Evolutionary conservation across 2,888 invertebrate genomes (phyloP), one percentile per base, ranked within the genome.

Genomic region (Zhengitettix transpicula): DNA sequence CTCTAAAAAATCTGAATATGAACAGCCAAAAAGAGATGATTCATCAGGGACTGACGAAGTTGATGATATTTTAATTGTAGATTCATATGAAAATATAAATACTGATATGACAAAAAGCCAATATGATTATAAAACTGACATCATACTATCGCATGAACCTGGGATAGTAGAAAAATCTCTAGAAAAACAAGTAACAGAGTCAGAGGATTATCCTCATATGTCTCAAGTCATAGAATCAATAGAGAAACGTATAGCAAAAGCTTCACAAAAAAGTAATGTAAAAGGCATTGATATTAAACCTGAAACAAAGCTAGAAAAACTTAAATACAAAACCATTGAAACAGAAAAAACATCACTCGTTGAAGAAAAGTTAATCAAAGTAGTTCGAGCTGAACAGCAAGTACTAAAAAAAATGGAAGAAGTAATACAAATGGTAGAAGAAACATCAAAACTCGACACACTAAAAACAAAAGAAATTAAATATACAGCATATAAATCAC

Each of bases 201-300:
- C 54, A 15, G 66, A 66, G 53, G 64, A 65, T 40, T 67, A 67
- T 55, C 69, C 70, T 15, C 68, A 68, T 52, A 69, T 71, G 56
- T 70, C 70, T 17, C 67, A 70, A 63, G 71, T 71, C 11, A 72
- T 71, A 16, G 66, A 67, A 63, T 66, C 66, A 44, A 69, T 72
- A 55, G 71, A 72, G 66, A 68, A 69, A 61, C 62, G 69, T 62
- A 69, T 71, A 40, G 68, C 68, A 28, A 28, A 28, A 28, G 28
- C 28, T 28, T 28, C 28, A 28, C 28, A 28, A 28, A 28, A 28
- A 28, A 28, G 28, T 28, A 28, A 28, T 28, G 28, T 28, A 28
- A 28, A 28, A 28, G 28, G 28, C 7, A 7, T 28, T 5, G 28
- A 28, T 5, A 5, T 28, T 28, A 28, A 28, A 28, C 7, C 28